phyloP scores from a whole-genome alignment of 1,140 invertebrate species.

The Mizuhopecten yessoensis region DNA sequence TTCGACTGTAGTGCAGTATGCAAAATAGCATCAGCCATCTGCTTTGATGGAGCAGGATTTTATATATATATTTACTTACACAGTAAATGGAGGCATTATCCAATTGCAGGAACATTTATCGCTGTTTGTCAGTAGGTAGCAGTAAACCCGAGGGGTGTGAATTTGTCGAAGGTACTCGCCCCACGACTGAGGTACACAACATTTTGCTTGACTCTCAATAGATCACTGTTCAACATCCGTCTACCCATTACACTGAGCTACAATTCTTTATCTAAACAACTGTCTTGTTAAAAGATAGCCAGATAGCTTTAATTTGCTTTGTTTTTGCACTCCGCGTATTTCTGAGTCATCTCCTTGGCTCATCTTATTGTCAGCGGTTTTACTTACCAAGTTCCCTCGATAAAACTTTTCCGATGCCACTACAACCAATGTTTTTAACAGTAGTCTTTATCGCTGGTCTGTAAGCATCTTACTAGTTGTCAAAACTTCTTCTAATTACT shows the following conservation, averaged over 20 bases:
- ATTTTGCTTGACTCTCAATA: not conserved
- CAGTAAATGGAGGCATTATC: not conserved
- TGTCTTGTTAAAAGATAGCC: constrained; percentile 56
- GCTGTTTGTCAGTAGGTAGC: not conserved
- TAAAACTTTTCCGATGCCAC: constrained; percentile 17
- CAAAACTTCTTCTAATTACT: not conserved
- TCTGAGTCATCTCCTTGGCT: constrained; percentile 1
- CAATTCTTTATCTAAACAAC: constrained; percentile 52
- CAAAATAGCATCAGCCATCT: not conserved
- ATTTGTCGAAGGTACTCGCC: not conserved
- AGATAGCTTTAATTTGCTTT: constrained; percentile 49
- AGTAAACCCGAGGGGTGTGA: not conserved
- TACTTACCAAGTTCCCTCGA: not conserved
- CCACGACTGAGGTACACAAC: not conserved
- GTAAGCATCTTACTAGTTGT: not conserved
- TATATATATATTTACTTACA: not conserved
- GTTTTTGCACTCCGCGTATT: constrained; percentile 40
- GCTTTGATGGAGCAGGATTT: constrained; percentile 9
- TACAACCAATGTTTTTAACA: constrained; percentile 22
- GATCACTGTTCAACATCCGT: not conserved
- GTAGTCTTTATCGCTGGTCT: not conserved
- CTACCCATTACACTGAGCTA: not conserved
- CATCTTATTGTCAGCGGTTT: constrained; percentile 19
- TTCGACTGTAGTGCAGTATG: not conserved
- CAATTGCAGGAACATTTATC: not conserved